Base-by-base conservation (phyloP, 2,113 vertebrate genomes). In the Melanostigma gelatinosum region DNA sequence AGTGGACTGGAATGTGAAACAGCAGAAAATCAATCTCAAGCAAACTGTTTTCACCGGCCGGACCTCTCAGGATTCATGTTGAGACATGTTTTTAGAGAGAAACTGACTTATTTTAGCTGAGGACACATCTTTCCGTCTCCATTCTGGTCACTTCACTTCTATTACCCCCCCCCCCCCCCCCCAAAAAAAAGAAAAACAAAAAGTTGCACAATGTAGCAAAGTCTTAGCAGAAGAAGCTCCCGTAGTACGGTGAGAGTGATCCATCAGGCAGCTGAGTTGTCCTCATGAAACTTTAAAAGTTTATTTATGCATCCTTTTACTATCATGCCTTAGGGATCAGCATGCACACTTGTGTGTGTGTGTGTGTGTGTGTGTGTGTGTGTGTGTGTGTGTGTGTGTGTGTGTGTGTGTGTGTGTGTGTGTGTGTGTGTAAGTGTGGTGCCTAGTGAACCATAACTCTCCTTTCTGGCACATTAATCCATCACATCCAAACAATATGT, bases 381-480 rank as follows among this genome's bases (percentile, higher is more conserved):
- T n/a, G 73, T 81, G 20, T 75, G 69, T 66, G 22, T 66, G 67
- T 57, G 44, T 61, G 22, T 40, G 46, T 29, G 3, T 69, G 55
- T 38, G 24, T 38, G 34, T 20, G n/a, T n/a, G n/a, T n/a, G n/a
- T n/a, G n/a, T 38, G 24, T 38, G 34, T 20, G 11, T 55, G 32
- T 22, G 69, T 66, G 22, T 66, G 67, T n/a, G 73, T 81, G 20
- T 75, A 46, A 80, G 38, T 66, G 86, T 54, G 65, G 9, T 76
- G 76, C 42, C 48, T 48, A 78, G 38, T 79, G 65, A 86, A 88
- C 76, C 79, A 67, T 84, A 79, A 82, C 74, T 63, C 71, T 76
- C 60, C 24, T 81, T 75, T 84, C 72, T 88, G 85, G 88, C 57
- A 75, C 86, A 85, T 92, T 85, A 77, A 87, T 88, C 76, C 72